Percentiles rank a stretch among this genome's conserved stretches.
Conservation (phyloP, 1,140 invertebrate species). For the Calephelis nemesis region DNA sequence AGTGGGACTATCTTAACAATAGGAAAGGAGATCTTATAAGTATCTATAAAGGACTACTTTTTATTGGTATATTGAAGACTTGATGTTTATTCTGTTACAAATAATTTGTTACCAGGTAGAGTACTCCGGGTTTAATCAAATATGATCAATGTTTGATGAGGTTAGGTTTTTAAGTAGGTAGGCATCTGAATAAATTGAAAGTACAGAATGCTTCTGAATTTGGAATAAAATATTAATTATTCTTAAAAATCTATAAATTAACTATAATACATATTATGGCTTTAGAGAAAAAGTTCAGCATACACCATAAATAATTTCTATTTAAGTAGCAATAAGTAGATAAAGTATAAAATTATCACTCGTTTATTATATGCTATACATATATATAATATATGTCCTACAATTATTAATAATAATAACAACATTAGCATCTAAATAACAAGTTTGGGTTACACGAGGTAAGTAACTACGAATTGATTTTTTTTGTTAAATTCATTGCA, state of each 20-base stretch:
- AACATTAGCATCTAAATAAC: constrained; percentile 21
- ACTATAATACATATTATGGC: constrained; percentile 45
- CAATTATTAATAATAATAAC: constrained; percentile 21
- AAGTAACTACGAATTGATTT: not conserved
- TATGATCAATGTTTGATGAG: not conserved
- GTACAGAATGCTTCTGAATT: constrained; percentile 33
- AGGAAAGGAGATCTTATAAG: not conserved
- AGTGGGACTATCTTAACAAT: not conserved
- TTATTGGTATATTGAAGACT: too few species aligned
- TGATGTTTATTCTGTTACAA: not conserved
- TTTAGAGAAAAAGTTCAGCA: constrained; percentile 60
- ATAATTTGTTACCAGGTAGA: too few species aligned
- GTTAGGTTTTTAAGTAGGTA: constrained; percentile 31
- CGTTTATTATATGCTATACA: constrained; percentile 37
- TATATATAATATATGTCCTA: constrained; percentile 11
- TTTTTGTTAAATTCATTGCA: too few species aligned
- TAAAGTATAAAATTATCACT: constrained; percentile 58
- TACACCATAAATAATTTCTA: constrained; percentile 4
- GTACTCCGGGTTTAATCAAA: not conserved
- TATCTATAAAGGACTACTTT: not conserved
- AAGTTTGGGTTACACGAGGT: not conserved
- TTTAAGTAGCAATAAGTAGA: constrained; percentile 40
- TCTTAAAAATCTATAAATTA: constrained; percentile 61
- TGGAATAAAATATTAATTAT: constrained; percentile 44
- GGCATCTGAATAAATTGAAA: constrained; percentile 33